Evolutionary conservation across 2,888 invertebrate genomes (phyloP).

Genomic region (Rhingia rostrata): DNA sequence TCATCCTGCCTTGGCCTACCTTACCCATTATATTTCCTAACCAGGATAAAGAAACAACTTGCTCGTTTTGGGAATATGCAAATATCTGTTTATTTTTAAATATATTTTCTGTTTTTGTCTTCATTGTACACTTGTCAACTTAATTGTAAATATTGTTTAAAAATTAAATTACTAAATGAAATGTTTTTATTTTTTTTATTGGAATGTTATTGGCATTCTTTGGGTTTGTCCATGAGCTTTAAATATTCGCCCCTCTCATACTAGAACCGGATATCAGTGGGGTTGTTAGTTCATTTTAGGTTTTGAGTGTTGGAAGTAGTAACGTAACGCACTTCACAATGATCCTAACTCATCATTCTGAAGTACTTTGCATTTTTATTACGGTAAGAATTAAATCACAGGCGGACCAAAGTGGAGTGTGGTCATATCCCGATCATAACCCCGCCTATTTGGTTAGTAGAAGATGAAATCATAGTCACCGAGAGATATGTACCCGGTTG

Average conservation of each 20-base stretch:
- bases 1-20: neutral
- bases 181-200: constrained; percentile 12
- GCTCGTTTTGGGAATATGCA: constrained; percentile 60
- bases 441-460: no score
- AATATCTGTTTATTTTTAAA: constrained; percentile 58
- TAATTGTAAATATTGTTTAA: constrained; percentile 16
- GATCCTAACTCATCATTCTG: no score
- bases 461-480: no score
- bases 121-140: constrained; percentile 49
- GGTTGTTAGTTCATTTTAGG: no score
- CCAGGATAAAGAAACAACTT: neutral
- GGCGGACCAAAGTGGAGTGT: no score
- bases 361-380: no score
- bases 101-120: constrained; percentile 37
- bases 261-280: neutral
- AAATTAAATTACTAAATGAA: constrained; percentile 39
- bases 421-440: no score
- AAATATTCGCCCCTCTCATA: neutral
- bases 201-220: constrained; percentile 66
- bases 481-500: neutral
- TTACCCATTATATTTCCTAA: neutral
- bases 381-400: no score
- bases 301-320: no score
- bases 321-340: no score
- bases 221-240: constrained; percentile 45